Evolutionary conservation across 2,113 vertebrate species (phyloP), one percentile per base, ranked within the genome.

Genomic region (Gobio gobio): DNA sequence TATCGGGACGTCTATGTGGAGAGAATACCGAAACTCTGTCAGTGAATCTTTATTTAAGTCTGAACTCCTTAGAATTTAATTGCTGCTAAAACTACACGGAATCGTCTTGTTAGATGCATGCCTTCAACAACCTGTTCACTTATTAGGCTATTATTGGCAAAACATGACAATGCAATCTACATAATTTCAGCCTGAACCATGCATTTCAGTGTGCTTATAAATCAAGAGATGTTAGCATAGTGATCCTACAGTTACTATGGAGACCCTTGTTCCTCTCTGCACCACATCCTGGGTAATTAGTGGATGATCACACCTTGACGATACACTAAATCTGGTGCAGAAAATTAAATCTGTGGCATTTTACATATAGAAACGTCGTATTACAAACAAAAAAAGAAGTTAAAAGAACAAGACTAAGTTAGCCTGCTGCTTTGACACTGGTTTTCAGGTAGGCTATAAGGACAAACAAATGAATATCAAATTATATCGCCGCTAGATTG

Each of bases 191-290:
- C 6, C 54, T 40, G 61, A 59, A 74, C 74, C 43, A 63, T 40
- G 47, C 47, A 26, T 54, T 84, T 64, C 33, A 4, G 10, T 54
- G n/a, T 36, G 26, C 43, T 40, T 49, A 40, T 63, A 64, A 33
- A 66, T 29, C 59, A 84, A 24, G 29, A 20, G n/a, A 45, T 79
- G n/a, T 36, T 56, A 24, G 61, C 61, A 18, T n/a, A 45, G 61
- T 47, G 43, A 85, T 79, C 61, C 49, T 24, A 2, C 24, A 1
- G 63, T 85, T 85, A 40, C 83, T 64, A 79, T 78, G 75, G 83
- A 85, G 61, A 78, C n/a, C 49, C 47, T 1, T 22, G 64, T 45
- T 79, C 6, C 51, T 58, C 49, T 85, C 20, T 20, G 45, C 8
- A 8, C 47, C 16, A 16, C 83, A 66, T 43, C 63, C 49, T 56